Percentiles rank a stretch among this genome's conserved stretches.
These are phyloP conservation scores for Chaetophractus vellerosus DNA, from an alignment of 2,797 vertebrate genomes.

Conservation along the genomic window DNA sequence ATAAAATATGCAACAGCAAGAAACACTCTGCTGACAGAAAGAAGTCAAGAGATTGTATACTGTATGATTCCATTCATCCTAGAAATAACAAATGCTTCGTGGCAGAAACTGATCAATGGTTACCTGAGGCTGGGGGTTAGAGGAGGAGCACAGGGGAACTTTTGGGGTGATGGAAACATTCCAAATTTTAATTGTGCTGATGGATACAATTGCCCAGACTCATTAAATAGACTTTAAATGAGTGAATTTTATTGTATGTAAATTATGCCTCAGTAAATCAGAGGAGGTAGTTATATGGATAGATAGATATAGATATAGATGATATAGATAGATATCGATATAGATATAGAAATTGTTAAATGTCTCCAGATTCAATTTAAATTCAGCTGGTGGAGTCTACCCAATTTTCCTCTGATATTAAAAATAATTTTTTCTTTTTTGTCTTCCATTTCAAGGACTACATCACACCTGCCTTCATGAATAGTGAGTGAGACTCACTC, in stretches of 20 bases:
- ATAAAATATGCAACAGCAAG: constrained; percentile 7
- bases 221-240: constrained; percentile 22
- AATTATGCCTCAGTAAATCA: constrained; percentile 9
- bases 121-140: neutral
- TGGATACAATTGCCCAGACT: neutral
- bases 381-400: neutral
- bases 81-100: constrained; percentile 36
- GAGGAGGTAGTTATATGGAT: neutral
- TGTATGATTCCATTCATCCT: neutral
- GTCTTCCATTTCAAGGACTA: neutral
- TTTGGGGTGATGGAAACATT: neutral
- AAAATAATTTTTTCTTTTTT: neutral
- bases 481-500: neutral
- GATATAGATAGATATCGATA: too few species aligned
- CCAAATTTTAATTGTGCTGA: neutral
- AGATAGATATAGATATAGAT: too few species aligned
- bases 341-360: neutral
- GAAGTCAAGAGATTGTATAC: neutral
- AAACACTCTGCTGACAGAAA: neutral
- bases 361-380: neutral
- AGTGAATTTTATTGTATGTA: neutral
- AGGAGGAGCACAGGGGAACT: neutral
- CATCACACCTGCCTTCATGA: neutral
- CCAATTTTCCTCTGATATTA: neutral
- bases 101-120: neutral